phyloP scores from a whole-genome alignment of 1,140 invertebrate genomes.

The Lethrus apterus region DNA sequence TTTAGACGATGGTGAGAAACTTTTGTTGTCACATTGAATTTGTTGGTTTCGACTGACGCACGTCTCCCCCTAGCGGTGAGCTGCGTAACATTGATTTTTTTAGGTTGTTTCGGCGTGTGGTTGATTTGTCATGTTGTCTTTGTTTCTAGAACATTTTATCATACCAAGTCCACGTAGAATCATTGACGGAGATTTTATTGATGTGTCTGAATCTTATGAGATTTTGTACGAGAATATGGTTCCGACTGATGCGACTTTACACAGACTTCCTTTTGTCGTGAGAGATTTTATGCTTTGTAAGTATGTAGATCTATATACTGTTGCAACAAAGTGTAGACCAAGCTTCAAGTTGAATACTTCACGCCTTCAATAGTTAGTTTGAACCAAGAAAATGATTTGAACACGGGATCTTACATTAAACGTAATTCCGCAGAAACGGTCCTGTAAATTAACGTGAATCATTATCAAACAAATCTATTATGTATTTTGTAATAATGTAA shows the following conservation, averaged over 20 bases:
- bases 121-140: too few relatives aligned
- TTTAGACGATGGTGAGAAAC: conserved; percentile 32
- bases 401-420: too few relatives aligned
- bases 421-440: too few relatives aligned
- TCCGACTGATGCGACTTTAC: conserved; percentile 42
- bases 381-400: too few relatives aligned
- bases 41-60: neutral
- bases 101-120: neutral
- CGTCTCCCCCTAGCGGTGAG: neutral
- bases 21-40: neutral
- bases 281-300: conserved; percentile 47
- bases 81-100: neutral
- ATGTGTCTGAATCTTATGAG: conserved; percentile 27
- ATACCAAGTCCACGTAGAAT: conserved; percentile 5
- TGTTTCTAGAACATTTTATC: conserved; percentile 5
- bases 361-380: too few relatives aligned
- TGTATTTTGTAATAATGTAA: too few relatives aligned
- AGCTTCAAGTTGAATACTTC: too few relatives aligned
- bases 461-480: too few relatives aligned
- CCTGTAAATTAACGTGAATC: too few relatives aligned
- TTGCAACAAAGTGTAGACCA: too few relatives aligned
- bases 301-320: conserved; percentile 16
- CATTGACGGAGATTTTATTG: conserved; percentile 20
- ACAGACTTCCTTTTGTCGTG: conserved; percentile 41
- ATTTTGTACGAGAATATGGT: conserved; percentile 25